Base-by-base conservation (phyloP, 1,140 invertebrate genomes). In the Prorops nasuta region DNA sequence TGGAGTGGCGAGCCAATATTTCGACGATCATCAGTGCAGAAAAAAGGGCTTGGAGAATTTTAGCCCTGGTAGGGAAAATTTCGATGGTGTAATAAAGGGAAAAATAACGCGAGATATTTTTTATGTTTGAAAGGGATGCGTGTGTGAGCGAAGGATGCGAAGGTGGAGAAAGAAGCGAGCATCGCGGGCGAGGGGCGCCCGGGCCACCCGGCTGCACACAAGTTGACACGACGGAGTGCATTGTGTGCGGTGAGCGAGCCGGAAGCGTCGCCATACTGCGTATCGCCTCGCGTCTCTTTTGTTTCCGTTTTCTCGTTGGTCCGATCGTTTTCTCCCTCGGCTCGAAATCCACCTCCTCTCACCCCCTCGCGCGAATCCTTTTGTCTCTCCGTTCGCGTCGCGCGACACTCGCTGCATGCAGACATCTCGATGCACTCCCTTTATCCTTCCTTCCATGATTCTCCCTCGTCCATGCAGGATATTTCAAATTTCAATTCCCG, bases 201-300 rank as follows among this genome's bases (percentile, higher is more conserved):
- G 48, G 34, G 39, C 40, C 21, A 21, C n/a, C n/a, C n/a, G n/a
- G 38, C 52, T 58, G 58, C 57, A 69, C 63, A 67, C 60, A 67
- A 72, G 69, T 75, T 71, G 71, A 74, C 71, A 70, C 68, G 65
- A 55, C 60, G 58, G 58, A 53, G 63, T 58, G 67, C 67, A 76
- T 77, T 76, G 75, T 77, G 69, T 73, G 72, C 60, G 73, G 73
- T 73, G 73, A 77, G 72, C 70, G 71, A 76, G 64, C 74, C 73
- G 74, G 74, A 77, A 76, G 60, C 71, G 69, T 61, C 69, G 71
- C 72, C 73, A 74, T 74, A 72, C 71, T 74, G 68, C 71, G 63
- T 67, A 67, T 71, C 66, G 62, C 64, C 64, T 66, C 63, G 63
- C 57, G 63, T 66, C 60, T 57, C 69, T 69, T 73, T 74, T 77